Conservation (phyloP, 2,113 vertebrate species). For the Desmodus rotundus region DNA sequence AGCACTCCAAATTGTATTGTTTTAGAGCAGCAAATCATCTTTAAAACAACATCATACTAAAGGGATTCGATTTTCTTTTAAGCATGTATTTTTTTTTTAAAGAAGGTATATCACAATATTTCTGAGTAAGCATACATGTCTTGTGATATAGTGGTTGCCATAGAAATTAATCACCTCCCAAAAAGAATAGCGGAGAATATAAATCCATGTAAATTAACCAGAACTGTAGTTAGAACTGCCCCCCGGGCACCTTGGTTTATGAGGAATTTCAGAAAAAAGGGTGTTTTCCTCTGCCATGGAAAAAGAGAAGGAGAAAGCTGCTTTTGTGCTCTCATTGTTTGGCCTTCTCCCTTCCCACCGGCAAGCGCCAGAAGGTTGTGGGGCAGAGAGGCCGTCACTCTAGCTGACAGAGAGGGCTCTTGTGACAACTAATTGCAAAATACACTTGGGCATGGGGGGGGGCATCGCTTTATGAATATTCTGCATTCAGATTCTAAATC, state of each 20-base stretch:
- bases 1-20: not conserved
- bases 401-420: slow-evolving; percentile 39
- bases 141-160: slow-evolving; percentile 71
- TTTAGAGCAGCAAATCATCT: slow-evolving; percentile 24
- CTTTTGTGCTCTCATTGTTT: not conserved
- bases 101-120: slow-evolving; percentile 58
- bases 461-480: not conserved
- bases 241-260: slow-evolving; percentile 52
- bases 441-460: not conserved
- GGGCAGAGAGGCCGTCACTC: not conserved
- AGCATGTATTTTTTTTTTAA: slow-evolving; percentile 22
- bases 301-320: slow-evolving; percentile 49
- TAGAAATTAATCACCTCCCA: slow-evolving; percentile 73
- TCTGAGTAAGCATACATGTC: slow-evolving; percentile 55
- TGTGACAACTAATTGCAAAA: slow-evolving; percentile 6
- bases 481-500: not conserved
- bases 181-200: slow-evolving; percentile 65
- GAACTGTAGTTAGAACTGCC: slow-evolving; percentile 65
- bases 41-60: not conserved
- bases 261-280: slow-evolving; percentile 31
- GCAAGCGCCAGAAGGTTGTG: not conserved
- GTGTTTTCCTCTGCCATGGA: not conserved
- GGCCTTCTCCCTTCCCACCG: not conserved
- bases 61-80: slow-evolving; percentile 46
- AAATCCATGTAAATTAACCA: slow-evolving; percentile 70